Evolutionary conservation across 2,888 invertebrate species (phyloP), one percentile per base, ranked within the genome.

Genomic region (Torymus texanus): DNA sequence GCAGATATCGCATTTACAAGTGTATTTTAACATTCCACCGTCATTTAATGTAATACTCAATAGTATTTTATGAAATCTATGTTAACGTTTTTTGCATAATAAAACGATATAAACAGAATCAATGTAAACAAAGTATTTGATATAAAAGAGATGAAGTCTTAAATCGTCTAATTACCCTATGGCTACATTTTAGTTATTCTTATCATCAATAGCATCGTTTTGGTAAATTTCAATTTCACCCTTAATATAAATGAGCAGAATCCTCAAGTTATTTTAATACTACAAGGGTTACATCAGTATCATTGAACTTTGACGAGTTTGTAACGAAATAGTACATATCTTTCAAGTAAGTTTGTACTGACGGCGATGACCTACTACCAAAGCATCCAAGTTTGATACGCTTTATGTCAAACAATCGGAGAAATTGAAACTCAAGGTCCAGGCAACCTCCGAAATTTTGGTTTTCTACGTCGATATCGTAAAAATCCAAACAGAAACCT

Each of bases 371-470:
- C 11, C 24, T 56, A 51, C 79, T 56, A 0, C 70, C 72, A 67
- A 80, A 80, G 53, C 79, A 79, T n/a, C 81, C 81, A 13, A 81
- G 58, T 18, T 79, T 18, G 91, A 90, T 94, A 88, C 92, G 90
- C 83, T 94, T 93, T 74, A 97, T 92, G 84, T 95, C 92, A 3
- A 81, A 0, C 14, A 81, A 0, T 3, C 63, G 11, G 50, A 78
- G 75, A 55, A 81, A 75, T 2, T 13, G 1, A 2, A 81, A 12
- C 59, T 84, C 83, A 5, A 86, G 71, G 71, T 85, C 84, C 1
- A 83, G 83, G 79, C 88, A 89, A 0, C 84, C 85, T 81, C 85
- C 85, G 56, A 88, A 83, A 66, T 83, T 80, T 16, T 84, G 75
- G 0, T 70, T 51, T 0, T 73, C 78, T 13, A 85, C 82, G 58